These are phyloP conservation scores for Chouioia cunea DNA, from an alignment of 2,888 invertebrate genomes.

Conservation along the genomic window DNA sequence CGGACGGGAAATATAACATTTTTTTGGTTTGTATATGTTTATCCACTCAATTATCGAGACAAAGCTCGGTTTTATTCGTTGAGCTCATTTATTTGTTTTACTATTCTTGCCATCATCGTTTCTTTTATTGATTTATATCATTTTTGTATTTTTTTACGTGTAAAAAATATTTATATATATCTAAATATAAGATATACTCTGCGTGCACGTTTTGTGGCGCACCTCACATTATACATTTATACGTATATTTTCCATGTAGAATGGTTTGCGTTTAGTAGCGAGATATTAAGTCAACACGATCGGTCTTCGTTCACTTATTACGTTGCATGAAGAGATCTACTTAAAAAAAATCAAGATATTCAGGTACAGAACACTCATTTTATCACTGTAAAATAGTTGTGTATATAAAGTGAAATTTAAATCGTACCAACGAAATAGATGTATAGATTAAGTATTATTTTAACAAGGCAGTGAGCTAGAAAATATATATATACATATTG, in stretches of 20 bases:
- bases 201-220: slow-evolving; percentile 15
- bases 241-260: slow-evolving; percentile 37
- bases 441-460: no score
- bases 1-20: slow-evolving; percentile 47
- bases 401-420: no score
- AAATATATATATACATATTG: no score
- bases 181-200: slow-evolving; percentile 47
- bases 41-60: slow-evolving; percentile 21
- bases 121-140: slow-evolving; percentile 6
- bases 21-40: slow-evolving; percentile 17
- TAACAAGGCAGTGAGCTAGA: no score
- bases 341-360: slow-evolving; percentile 12
- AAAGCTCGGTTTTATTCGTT: slow-evolving; percentile 15
- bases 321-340: slow-evolving; percentile 8
- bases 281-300: slow-evolving; percentile 40
- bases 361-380: neutral
- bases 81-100: slow-evolving; percentile 2
- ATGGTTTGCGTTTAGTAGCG: slow-evolving; percentile 31
- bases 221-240: slow-evolving; percentile 44
- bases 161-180: slow-evolving; percentile 50
- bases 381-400: no score
- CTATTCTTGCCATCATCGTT: slow-evolving; percentile 15
- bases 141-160: slow-evolving; percentile 34
- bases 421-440: no score
- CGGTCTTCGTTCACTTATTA: slow-evolving; percentile 21